phyloP scores from a whole-genome alignment of 2,888 invertebrate genomes.

The Hyppa rectilinea region DNA sequence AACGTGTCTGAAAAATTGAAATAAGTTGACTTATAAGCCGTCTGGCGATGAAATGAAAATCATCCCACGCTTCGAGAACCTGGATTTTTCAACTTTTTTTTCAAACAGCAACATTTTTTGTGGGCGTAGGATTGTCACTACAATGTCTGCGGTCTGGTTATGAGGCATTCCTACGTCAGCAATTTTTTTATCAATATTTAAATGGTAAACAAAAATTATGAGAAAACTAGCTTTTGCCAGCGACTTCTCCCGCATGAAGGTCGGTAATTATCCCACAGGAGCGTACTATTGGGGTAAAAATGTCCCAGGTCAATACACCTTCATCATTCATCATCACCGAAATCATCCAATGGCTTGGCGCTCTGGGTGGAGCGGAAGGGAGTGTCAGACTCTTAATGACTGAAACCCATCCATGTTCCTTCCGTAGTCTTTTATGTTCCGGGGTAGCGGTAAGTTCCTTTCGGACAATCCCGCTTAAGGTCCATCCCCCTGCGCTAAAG shows the following conservation, averaged over 20 bases:
- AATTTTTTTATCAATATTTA: background rate
- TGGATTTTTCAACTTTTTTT: background rate
- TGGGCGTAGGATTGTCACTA: slow-evolving; percentile 1
- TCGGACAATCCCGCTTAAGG: no score
- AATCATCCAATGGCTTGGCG: no score
- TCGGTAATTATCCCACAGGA: background rate
- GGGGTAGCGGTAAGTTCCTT: no score
- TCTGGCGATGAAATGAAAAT: slow-evolving; percentile 1
- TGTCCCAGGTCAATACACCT: no score
- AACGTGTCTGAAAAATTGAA: background rate
- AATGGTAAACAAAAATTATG: background rate
- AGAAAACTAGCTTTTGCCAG: background rate
- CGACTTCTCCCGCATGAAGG: background rate
- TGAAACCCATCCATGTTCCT: no score
- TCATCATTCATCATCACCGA: no score
- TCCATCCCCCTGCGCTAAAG: background rate
- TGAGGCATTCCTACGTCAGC: background rate
- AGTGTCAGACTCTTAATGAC: no score
- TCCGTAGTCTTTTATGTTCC: no score
- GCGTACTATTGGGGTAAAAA: background rate
- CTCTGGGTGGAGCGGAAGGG: no score
- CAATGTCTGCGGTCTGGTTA: background rate
- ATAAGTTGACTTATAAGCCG: background rate
- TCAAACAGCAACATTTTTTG: background rate
- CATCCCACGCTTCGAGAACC: slow-evolving; percentile 11